Evolutionary conservation across 2,797 vertebrate species (phyloP), one percentile per base, ranked within the genome.

Genomic region (Ambastaia sidthimunki): DNA sequence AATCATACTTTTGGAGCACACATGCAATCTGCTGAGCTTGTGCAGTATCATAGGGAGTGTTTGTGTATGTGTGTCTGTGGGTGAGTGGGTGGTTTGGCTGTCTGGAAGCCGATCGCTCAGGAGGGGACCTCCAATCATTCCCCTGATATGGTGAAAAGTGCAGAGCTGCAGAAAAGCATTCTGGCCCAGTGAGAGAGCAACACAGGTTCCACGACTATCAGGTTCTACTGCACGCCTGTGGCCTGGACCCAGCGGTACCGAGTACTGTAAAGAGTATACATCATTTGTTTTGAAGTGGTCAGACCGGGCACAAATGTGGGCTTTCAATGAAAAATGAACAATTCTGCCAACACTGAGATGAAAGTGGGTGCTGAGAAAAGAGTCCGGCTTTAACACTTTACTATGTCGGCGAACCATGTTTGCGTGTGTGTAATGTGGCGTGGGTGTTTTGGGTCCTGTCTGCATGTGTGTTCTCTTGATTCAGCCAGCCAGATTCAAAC

Each of bases 171-270:
- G 90, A 91, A 92, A 92, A 90, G 86, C 89, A 91, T 91, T 94
- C 92, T 90, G 92, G 63, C 76, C 59, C 62, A 37, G 76, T 82
- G 73, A 74, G 71, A 67, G 82, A 84, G 88, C 87, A 87, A 81
- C 87, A 83, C 50, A 85, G 90, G 89, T 93, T 94, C 92, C 93
- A 93, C 91, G 93, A 91, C 92, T 94, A 93, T 94, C 92, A 90
- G 92, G 90, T 93, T 94, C 92, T 92, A 89, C 87, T 87, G 89
- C 89, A 84, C 86, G 89, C 87, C 89, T 91, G 91, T 62, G 91
- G 91, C 80, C 92, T 93, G 93, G 91, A 91, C 92, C 89, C 80
- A 82, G 41, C 65, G 76, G 88, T 88, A 88, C 86, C 89, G 89
- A 91, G 89, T 90, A 86, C 89, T 79, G 86, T 87, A 87, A 89